phyloP scores from a whole-genome alignment of 2,797 vertebrate species.

The Amazonetta brasiliensis region DNA sequence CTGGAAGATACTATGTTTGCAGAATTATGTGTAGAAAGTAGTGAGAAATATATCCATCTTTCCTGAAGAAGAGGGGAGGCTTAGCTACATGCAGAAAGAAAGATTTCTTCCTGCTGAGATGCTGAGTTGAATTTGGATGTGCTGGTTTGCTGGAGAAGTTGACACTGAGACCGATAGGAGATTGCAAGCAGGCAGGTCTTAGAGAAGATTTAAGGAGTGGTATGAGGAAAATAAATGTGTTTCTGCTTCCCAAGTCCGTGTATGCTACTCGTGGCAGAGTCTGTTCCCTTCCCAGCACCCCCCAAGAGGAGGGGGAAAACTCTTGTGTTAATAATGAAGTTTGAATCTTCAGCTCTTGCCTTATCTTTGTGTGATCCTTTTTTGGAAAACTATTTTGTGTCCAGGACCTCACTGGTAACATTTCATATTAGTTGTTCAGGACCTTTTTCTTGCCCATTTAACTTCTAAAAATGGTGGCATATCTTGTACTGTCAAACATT shows the following conservation, averaged over 20 bases:
- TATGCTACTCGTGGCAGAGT: not conserved
- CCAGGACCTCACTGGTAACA: not conserved
- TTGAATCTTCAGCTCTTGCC: not conserved
- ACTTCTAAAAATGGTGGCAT: not conserved
- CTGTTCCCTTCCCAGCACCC: not conserved
- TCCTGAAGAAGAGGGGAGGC: not conserved
- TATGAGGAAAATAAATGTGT: not conserved
- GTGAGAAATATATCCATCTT: not conserved
- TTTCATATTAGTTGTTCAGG: not conserved
- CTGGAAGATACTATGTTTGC: not conserved
- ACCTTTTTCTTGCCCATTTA: not conserved
- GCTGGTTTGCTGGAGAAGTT: constrained; percentile 10
- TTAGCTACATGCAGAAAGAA: not conserved
- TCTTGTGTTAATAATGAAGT: not conserved
- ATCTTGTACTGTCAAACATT: not conserved
- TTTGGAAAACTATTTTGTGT: not conserved
- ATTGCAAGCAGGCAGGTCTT: not conserved
- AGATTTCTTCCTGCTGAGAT: constrained; percentile 6
- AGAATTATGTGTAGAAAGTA: not conserved
- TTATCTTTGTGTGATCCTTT: not conserved
- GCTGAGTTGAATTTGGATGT: constrained; percentile 8
- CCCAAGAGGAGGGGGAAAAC: not conserved
- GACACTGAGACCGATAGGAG: constrained; percentile 7
- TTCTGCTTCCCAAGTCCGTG: not conserved
- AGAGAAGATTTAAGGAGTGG: not conserved